These are phyloP conservation scores for Hyposmocoma kahamanoa DNA, from an alignment of 1,140 invertebrate genomes.

Conservation along the genomic window DNA sequence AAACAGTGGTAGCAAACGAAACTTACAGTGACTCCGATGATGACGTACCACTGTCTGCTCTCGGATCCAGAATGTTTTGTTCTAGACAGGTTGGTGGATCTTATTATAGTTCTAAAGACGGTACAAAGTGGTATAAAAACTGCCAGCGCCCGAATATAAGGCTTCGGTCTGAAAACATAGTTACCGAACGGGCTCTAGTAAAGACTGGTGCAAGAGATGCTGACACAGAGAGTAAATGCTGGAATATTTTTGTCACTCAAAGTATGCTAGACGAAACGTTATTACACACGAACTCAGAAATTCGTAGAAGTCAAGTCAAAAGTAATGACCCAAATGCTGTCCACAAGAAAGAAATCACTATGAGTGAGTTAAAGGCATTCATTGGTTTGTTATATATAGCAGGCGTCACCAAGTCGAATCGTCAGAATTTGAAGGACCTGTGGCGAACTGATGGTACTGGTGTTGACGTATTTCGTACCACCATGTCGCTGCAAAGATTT, in stretches of 20 bases:
- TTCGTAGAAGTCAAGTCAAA: not conserved
- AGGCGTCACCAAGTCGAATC: constrained; percentile 16
- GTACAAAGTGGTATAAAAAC: not conserved
- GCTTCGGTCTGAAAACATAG: not conserved
- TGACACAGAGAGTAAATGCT: not conserved
- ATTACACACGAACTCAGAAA: not conserved
- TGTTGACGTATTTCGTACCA: constrained; percentile 23
- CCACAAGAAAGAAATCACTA: constrained; percentile 7
- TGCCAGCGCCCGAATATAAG: not conserved
- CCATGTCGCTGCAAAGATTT: constrained; percentile 20
- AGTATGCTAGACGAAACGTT: not conserved
- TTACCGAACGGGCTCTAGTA: not conserved
- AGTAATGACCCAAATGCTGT: not conserved
- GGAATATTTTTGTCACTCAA: constrained; percentile 2
- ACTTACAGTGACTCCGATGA: not conserved
- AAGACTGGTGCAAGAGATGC: not conserved
- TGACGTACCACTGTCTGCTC: not conserved
- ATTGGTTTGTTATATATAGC: constrained; percentile 21
- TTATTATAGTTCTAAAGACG: not conserved
- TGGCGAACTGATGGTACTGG: constrained; percentile 25
- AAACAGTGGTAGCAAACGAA: not conserved
- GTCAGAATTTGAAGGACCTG: constrained; percentile 23
- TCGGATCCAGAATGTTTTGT: not conserved
- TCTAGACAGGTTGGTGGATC: not conserved
- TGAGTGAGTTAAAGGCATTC: constrained; percentile 14